Base-by-base conservation (phyloP, 2,113 vertebrate genomes). In the Anhinga rufa region DNA sequence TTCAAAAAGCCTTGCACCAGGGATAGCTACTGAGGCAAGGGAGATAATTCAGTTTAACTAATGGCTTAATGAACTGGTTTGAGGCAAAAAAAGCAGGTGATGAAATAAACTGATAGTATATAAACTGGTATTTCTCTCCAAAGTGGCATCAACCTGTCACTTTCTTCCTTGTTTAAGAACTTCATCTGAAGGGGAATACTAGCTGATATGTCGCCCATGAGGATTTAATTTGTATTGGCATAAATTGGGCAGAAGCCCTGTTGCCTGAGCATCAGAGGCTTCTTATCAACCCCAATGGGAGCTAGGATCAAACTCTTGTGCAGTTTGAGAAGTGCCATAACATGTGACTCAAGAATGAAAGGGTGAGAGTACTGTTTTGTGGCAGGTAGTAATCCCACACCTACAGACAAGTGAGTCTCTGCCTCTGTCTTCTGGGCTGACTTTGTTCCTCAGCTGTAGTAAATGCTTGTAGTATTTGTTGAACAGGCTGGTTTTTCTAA, bases 121-220 rank as follows among this genome's bases (percentile, higher is more conserved):
- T 20, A 81, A 58, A 32, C 31, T 31, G 3, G 2, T 49, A 18
- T 76, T 90, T 72, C 85, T 48, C 20, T 82, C 85, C 34, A 48
- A 14, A 65, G 10, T 44, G 20, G 5, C 8, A 44, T 78, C 87
- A 51, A 32, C 6, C 12, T 52, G 14, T 52, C 22, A 9, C 28
- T 66, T 68, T n/a, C 24, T 66, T 84, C 61, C 32, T n/a, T 48
- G 5, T 57, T 87, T 42, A 82, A 71, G 57, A 44, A 49, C 62
- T 51, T 74, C 11, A 21, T 58, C 22, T 85, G n/a, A 32, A 12
- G 0, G 1, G 14, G 16, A 72, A 24, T 57, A 26, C 7, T 49
- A 36, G 14, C 8, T 68, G 19, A 38, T 2, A 0, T 49, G 61
- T 34, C 2, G 0, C 9, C 58, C 21, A 9, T 42, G 15, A 46